phyloP scores from a whole-genome alignment of 53 echinoderm and acorn worm genomes.

The Holothuria leucospilota region DNA sequence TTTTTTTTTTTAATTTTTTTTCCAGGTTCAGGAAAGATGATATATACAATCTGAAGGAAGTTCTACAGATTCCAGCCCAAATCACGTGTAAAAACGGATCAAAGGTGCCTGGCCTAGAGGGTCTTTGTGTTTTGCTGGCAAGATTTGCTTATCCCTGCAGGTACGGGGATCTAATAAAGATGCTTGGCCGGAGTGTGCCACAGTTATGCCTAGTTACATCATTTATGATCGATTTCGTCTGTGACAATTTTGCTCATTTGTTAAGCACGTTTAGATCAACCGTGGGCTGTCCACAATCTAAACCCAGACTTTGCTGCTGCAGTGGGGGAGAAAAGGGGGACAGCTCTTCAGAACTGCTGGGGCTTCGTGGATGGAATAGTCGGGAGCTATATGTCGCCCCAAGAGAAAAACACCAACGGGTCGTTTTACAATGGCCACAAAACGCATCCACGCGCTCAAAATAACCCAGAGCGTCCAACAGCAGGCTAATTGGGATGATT shows the following conservation, averaged over 20 bases:
- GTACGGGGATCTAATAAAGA: not conserved
- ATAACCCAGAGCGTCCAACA: too few species aligned
- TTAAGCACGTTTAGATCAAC: constrained; percentile 21
- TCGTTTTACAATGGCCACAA: too few species aligned
- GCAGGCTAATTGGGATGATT: too few species aligned
- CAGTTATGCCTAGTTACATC: not conserved
- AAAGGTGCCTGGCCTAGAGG: not conserved
- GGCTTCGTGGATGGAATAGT: constrained; percentile 69
- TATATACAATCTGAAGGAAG: constrained; percentile 50
- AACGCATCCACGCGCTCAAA: too few species aligned
- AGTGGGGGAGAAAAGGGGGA: constrained; percentile 40
- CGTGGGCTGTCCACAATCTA: constrained; percentile 53
- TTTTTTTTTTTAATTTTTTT: not conserved
- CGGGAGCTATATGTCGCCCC: constrained; percentile 44
- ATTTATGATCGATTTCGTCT: not conserved
- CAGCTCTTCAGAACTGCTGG: constrained; percentile 59
- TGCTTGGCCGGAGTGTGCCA: not conserved
- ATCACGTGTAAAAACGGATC: constrained; percentile 48
- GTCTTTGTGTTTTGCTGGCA: not conserved
- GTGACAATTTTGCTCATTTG: not conserved
- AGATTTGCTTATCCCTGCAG: not conserved
- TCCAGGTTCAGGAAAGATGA: constrained; percentile 66
- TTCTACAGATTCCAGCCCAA: constrained; percentile 48
- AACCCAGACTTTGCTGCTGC: constrained; percentile 19
- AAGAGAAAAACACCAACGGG: too few species aligned